Conservation (phyloP, 2,888 invertebrate genomes). For the Megastigmus dorsalis region DNA sequence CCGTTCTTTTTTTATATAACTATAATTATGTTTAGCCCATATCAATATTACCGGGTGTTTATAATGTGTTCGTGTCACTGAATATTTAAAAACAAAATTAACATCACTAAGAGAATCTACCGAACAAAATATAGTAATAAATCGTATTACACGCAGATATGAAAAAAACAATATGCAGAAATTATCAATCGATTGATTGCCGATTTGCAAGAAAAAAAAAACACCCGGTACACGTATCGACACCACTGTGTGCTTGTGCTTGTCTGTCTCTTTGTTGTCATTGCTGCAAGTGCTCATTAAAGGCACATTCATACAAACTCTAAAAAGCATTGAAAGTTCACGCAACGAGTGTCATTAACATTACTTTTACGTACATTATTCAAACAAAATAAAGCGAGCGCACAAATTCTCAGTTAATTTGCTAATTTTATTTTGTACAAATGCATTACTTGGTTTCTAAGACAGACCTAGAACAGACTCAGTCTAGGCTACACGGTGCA, state of each 20-base stretch:
- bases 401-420: constrained; percentile 26
- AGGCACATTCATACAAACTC: constrained; percentile 41
- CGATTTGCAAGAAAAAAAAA: constrained; percentile 57
- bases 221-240: constrained; percentile 73
- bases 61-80: constrained; percentile 55
- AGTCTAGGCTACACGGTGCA: constrained; percentile 72
- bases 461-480: constrained; percentile 74
- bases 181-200: not conserved
- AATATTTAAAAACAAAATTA: constrained; percentile 29
- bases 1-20: constrained; percentile 47
- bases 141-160: constrained; percentile 2
- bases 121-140: constrained; percentile 37
- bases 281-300: constrained; percentile 39
- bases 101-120: constrained; percentile 12
- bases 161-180: constrained; percentile 39
- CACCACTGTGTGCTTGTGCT: constrained; percentile 74
- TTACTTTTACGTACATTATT: constrained; percentile 22
- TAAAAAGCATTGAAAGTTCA: constrained; percentile 28
- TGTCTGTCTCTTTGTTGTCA: constrained; percentile 69
- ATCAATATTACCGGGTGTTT: constrained; percentile 74
- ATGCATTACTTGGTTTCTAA: constrained; percentile 61
- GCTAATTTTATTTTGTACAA: constrained; percentile 12
- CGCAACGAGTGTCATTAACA: constrained; percentile 27
- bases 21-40: constrained; percentile 65
- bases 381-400: constrained; percentile 44